Conservation (phyloP, 2,113 vertebrate species). For the Leucopternis melanops region DNA sequence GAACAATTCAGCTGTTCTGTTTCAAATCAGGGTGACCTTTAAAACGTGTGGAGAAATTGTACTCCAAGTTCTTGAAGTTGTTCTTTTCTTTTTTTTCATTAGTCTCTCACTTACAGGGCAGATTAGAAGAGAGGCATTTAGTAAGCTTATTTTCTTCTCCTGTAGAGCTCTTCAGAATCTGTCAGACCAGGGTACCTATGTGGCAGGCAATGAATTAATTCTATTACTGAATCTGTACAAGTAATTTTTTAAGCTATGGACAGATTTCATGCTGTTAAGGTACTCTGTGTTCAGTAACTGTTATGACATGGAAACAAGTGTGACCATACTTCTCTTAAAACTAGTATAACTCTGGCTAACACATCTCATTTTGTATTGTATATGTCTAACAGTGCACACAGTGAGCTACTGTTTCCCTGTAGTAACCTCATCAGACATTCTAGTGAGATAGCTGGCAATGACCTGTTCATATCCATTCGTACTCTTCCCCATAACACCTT, state of each 20-base stretch:
- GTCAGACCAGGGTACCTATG: neutral
- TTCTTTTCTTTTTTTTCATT: neutral
- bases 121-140: neutral
- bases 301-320: neutral
- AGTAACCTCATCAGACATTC: neutral
- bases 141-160: neutral
- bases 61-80: neutral
- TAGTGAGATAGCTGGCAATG: neutral
- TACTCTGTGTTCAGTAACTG: neutral
- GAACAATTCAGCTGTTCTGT: neutral
- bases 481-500: neutral
- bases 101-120: neutral
- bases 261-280: neutral
- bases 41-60: neutral
- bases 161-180: neutral
- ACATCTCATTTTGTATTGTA: neutral
- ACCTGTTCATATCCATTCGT: neutral
- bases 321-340: neutral
- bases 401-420: neutral
- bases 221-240: neutral
- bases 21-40: conserved; percentile 18
- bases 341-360: neutral
- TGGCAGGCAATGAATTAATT: neutral
- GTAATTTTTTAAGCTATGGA: neutral
- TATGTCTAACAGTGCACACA: neutral